Conservation (phyloP, 2,797 vertebrate genomes). For the Enteromius anoplus region DNA sequence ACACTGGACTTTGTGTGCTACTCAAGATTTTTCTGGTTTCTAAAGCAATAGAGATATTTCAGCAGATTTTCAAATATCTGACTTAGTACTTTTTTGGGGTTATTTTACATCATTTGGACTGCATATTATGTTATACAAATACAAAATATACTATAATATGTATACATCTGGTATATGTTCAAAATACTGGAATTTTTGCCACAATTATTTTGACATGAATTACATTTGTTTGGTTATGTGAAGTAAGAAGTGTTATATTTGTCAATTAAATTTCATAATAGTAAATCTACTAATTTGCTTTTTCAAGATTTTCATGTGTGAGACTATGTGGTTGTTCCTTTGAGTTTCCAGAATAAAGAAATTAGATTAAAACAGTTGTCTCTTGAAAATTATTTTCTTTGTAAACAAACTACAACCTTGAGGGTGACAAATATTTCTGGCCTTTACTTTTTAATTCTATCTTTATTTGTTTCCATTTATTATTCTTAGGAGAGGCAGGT, state of each 20-base stretch:
- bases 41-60: constrained; percentile 40
- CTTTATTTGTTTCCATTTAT: constrained; percentile 41
- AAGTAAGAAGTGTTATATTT: constrained; percentile 2
- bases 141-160: not conserved
- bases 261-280: not conserved
- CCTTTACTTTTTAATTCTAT: not conserved
- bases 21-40: constrained; percentile 54
- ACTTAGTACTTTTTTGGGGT: not conserved
- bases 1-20: constrained; percentile 55
- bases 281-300: not conserved
- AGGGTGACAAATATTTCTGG: not conserved
- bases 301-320: not conserved
- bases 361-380: not conserved
- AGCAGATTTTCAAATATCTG: not conserved
- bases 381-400: not conserved
- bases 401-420: not conserved
- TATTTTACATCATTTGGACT: not conserved
- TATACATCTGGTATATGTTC: not conserved
- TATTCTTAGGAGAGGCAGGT: constrained; percentile 46
- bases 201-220: not conserved
- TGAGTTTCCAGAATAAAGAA: constrained; percentile 11
- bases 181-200: not conserved
- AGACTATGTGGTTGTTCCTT: not conserved
- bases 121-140: not conserved
- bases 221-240: constrained; percentile 7